phyloP scores from a whole-genome alignment of 2,113 vertebrate genomes.

The Zapus hudsonius region DNA sequence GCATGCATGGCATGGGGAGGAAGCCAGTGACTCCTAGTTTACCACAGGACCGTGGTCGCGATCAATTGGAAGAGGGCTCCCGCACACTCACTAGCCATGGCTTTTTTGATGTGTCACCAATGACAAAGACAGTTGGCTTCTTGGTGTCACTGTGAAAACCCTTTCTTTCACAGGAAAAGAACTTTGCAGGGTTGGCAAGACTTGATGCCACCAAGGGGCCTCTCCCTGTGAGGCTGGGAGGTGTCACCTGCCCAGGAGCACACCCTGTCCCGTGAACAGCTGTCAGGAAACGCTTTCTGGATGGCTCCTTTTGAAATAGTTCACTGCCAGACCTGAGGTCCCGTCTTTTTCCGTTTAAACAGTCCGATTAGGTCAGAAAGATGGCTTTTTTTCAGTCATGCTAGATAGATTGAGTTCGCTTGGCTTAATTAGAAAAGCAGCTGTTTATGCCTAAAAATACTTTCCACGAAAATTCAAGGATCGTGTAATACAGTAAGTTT shows the following conservation, averaged over 20 bases:
- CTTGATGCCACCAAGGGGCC: rapidly evolving
- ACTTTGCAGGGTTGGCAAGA: rapidly evolving
- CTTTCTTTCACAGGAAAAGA: neutral
- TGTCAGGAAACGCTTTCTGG: neutral
- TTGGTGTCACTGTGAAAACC: rapidly evolving
- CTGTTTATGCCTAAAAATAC: conserved; percentile 25
- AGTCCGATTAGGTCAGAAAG: neutral
- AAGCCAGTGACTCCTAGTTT: rapidly evolving
- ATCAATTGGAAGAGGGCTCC: rapidly evolving
- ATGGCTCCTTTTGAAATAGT: neutral
- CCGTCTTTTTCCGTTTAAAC: neutral
- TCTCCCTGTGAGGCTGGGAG: rapidly evolving
- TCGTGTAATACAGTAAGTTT: neutral
- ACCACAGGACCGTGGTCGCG: rapidly evolving
- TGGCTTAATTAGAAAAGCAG: conserved; percentile 34
- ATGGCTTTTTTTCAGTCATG: conserved; percentile 17
- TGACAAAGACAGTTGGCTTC: neutral
- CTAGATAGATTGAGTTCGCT: neutral
- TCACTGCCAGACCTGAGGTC: neutral
- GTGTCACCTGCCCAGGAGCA: neutral
- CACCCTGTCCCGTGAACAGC: neutral
- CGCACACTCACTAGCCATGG: rapidly evolving
- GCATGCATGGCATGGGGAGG: rapidly evolving
- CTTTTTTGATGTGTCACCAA: rapidly evolving
- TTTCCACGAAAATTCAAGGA: neutral